Evolutionary conservation across 2,888 invertebrate genomes (phyloP).

Genomic region (Tholera decimalis): DNA sequence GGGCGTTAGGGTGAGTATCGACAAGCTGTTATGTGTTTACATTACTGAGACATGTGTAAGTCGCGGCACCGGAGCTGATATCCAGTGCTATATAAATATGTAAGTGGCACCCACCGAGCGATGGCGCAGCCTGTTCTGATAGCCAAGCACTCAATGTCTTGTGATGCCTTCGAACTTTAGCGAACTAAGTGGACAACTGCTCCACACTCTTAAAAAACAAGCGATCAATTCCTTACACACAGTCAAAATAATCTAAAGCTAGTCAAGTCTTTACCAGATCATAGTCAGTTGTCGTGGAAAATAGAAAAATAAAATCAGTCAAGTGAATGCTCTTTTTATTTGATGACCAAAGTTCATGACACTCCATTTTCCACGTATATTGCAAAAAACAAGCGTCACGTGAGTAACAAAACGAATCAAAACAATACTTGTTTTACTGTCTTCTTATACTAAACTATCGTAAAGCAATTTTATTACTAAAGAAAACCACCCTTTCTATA

Average conservation of each 20-base stretch:
- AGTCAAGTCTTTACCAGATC: slow-evolving; percentile 56
- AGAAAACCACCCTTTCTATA: slow-evolving; percentile 67
- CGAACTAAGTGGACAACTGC: slow-evolving; percentile 69
- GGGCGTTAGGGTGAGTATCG: slow-evolving; percentile 78
- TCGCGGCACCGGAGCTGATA: slow-evolving; percentile 44
- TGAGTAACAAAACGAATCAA: slow-evolving; percentile 56
- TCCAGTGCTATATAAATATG: slow-evolving; percentile 58
- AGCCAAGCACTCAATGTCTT: slow-evolving; percentile 56
- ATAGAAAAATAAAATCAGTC: slow-evolving; percentile 82
- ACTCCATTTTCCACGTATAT: slow-evolving; percentile 83
- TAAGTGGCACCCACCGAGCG: slow-evolving; percentile 72
- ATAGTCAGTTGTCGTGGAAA: slow-evolving; percentile 78
- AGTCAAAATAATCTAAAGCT: slow-evolving; percentile 56
- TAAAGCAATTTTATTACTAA: slow-evolving; percentile 58
- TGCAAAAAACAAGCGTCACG: slow-evolving; percentile 61
- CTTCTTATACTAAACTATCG: slow-evolving; percentile 63
- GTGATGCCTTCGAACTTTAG: slow-evolving; percentile 67
- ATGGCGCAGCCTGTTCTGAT: slow-evolving; percentile 49
- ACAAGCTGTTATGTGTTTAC: slow-evolving; percentile 77
- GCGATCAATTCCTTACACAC: slow-evolving; percentile 70
- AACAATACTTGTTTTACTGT: slow-evolving; percentile 62
- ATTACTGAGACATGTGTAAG: slow-evolving; percentile 62
- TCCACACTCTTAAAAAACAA: slow-evolving; percentile 76
- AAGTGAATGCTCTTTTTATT: slow-evolving; percentile 77
- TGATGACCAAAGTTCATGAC: slow-evolving; percentile 71